These are phyloP conservation scores for Saturnia japonica DNA, from an alignment of 2,888 invertebrate genomes.

Conservation along the genomic window DNA sequence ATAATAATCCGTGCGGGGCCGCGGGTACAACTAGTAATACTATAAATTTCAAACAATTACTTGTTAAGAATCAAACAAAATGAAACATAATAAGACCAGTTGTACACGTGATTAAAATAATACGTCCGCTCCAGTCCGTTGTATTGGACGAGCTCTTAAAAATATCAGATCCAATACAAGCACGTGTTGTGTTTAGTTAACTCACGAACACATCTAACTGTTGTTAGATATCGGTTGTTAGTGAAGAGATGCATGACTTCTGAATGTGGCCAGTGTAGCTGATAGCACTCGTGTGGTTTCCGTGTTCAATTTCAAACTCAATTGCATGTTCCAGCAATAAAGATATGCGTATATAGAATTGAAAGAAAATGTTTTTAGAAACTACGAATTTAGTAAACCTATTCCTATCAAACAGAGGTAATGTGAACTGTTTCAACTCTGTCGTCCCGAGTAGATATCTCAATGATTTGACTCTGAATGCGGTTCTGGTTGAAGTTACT, in stretches of 20 bases:
- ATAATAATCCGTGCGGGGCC: not conserved
- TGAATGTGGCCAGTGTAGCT: not conserved
- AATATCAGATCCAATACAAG: constrained; percentile 1
- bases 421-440: no score
- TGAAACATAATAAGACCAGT: not conserved
- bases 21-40: not conserved
- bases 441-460: no score
- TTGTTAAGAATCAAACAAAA: not conserved
- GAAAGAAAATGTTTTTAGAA: not conserved
- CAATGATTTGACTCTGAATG: no score
- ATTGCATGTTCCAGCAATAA: not conserved
- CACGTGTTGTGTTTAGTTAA: constrained; percentile 10
- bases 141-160: not conserved
- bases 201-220: constrained; percentile 13
- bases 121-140: not conserved
- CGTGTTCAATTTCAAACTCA: not conserved
- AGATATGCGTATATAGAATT: not conserved
- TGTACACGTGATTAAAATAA: not conserved
- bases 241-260: constrained; percentile 6
- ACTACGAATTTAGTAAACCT: no score
- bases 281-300: not conserved
- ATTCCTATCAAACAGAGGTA: no score
- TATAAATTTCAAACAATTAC: not conserved
- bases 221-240: constrained; percentile 5
- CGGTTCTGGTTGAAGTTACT: no score